These are phyloP conservation scores for Scelioninae gen. 2 DNA, from an alignment of 2,888 invertebrate genomes.

Conservation along the genomic window DNA sequence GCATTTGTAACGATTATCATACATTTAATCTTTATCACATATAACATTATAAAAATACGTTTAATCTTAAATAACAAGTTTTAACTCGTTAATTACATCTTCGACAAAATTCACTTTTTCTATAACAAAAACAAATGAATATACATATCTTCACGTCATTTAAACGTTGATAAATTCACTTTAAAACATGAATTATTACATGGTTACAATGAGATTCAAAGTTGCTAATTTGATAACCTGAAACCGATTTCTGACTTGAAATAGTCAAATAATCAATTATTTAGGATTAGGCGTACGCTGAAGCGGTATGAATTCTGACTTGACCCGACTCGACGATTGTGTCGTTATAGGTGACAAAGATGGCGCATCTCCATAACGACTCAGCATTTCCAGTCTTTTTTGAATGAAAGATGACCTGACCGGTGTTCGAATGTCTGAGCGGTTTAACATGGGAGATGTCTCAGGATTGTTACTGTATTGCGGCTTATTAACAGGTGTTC, in stretches of 20 bases:
- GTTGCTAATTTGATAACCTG: background rate
- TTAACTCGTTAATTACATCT: background rate
- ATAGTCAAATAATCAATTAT: slow-evolving; percentile 16
- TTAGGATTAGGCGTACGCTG: slow-evolving; percentile 54
- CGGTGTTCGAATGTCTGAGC: slow-evolving; percentile 45
- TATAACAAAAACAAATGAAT: background rate
- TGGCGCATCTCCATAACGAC: slow-evolving; percentile 78
- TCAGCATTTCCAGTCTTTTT: slow-evolving; percentile 76
- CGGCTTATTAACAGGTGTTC: slow-evolving; percentile 46
- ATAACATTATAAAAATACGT: background rate
- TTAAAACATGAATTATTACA: too few species aligned
- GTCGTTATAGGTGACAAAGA: slow-evolving; percentile 77
- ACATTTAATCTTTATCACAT: slow-evolving; percentile 1
- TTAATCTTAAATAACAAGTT: background rate
- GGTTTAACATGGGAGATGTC: slow-evolving; percentile 37
- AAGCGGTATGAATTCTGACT: slow-evolving; percentile 62
- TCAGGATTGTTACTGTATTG: slow-evolving; percentile 55
- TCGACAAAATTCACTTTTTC: background rate
- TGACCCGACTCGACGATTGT: slow-evolving; percentile 75
- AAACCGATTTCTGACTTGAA: background rate
- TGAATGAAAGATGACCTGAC: slow-evolving; percentile 61
- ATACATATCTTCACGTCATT: background rate
- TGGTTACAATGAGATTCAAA: too few species aligned
- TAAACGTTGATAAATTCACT: background rate
- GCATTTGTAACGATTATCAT: background rate